Percentiles rank a stretch among this genome's conserved stretches.
Conservation (phyloP, 2,113 vertebrate genomes). For the Spheniscus mendiculus region DNA sequence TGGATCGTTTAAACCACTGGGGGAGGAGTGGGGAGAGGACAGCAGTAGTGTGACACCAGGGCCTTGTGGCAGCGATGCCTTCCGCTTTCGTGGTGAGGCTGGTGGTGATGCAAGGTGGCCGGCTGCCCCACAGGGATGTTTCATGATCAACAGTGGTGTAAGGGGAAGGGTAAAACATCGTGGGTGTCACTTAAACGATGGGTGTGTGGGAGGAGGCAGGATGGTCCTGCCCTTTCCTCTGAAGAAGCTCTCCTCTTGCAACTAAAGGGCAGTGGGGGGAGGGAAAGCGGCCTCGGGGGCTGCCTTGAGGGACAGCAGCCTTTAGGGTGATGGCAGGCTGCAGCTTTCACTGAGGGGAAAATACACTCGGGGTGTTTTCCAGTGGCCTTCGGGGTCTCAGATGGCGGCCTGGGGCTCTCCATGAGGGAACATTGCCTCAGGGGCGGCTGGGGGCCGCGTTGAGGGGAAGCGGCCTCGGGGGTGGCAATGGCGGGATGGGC, state of each 20-base stretch:
- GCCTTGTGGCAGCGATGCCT: background rate
- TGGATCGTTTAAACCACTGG: background rate
- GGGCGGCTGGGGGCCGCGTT: background rate
- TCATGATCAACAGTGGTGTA: rapidly evolving
- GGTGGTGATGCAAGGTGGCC: background rate
- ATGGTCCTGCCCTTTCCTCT: background rate
- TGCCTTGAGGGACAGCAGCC: background rate
- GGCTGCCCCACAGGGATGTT: rapidly evolving
- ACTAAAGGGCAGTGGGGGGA: rapidly evolving
- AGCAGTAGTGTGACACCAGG: rapidly evolving
- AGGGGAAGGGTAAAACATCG: background rate
- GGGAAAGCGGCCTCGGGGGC: no score
- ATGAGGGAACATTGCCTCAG: background rate
- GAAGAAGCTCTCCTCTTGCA: background rate
- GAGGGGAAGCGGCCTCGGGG: background rate
- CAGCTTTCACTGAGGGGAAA: background rate
- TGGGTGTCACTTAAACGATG: background rate
- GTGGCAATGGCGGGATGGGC: background rate
- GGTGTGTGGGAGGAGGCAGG: no score
- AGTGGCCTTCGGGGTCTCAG: background rate
- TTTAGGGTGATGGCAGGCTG: no score
- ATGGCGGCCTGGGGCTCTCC: background rate
- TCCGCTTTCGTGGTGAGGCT: background rate
- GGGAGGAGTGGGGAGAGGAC: background rate
- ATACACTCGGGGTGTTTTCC: background rate